Base-by-base conservation (phyloP, 2,888 invertebrate genomes). In the Helleia helle region DNA sequence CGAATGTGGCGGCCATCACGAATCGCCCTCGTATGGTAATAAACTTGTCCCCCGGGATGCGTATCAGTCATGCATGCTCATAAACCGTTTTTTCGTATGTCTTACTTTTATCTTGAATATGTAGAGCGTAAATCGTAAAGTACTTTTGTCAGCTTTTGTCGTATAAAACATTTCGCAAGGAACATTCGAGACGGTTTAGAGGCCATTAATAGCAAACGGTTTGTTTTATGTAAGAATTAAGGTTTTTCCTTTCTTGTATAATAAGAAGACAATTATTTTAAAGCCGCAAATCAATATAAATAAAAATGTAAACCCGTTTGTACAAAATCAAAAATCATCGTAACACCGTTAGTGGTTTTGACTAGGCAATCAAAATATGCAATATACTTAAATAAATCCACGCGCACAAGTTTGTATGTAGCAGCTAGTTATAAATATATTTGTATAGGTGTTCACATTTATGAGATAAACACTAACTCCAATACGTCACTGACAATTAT, bases 51-150 rank as follows among this genome's bases (percentile, higher is more conserved):
- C 49, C 42, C 39, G 14, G 40, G 46, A 40, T 44, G 30, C 28
- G 24, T 42, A 48, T 50, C 51, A 46, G 43, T 48, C 41, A 44
- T 31, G 43, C 42, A 43, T 38, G 44, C 41, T 41, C 46, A 48
- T 45, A 50, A 46, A 50, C 44, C 13, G 40, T 37, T 24, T 27
- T 24, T 42, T 37, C 38, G 36, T 34, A 36, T 43, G 36, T 42
- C 31, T 38, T 41, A 36, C 24, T 29, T 36, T 24, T 29, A 36
- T 36, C 26, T 24, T 28, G 29, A 36, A 36, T 29, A 14, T 29
- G 8, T 29, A 29, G 14, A 8, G 14, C 29, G 29, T 15, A 7
- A 29, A 29, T 12, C 12, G 14, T 14, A 8, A 14, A 29, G 7
- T 3, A 14, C 3, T 29, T 11, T 22, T 22, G 22, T 22, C 22